A percentile compares a stretch with the other conserved stretches of the same genome.
Evolutionary conservation across 2,797 vertebrate genomes (phyloP).

Genomic region (Brachyrhaphis roseni): DNA sequence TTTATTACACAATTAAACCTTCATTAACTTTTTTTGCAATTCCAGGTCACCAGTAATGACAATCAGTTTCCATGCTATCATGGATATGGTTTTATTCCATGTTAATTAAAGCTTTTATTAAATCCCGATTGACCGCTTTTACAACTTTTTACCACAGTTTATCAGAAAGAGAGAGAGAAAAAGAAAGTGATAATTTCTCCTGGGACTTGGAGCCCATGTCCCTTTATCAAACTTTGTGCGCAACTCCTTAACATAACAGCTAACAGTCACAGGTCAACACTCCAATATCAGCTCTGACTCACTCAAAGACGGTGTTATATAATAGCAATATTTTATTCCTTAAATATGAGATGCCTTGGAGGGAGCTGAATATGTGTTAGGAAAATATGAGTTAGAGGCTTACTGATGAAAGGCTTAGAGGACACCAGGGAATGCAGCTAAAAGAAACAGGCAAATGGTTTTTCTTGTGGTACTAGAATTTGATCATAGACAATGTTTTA

Average conservation of each 20-base stretch:
- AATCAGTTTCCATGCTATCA: conserved; percentile 39
- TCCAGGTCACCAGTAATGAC: conserved; percentile 27
- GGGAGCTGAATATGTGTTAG: conserved; percentile 19
- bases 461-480: not conserved
- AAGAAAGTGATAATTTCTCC: conserved; percentile 26
- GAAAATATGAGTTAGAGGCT: conserved; percentile 25
- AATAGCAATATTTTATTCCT: conserved; percentile 53
- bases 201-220: conserved; percentile 35
- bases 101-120: conserved; percentile 35
- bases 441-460: conserved; percentile 15
- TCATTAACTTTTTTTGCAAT: conserved; percentile 21
- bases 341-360: conserved; percentile 41
- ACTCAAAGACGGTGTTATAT: conserved; percentile 60
- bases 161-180: not conserved
- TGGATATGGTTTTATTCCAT: conserved; percentile 37
- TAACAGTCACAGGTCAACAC: conserved; percentile 31
- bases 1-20: conserved; percentile 34
- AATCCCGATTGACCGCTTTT: conserved; percentile 36
- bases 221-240: conserved; percentile 58
- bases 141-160: conserved; percentile 43
- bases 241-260: conserved; percentile 56
- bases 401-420: conserved; percentile 1
- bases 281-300: conserved; percentile 48
- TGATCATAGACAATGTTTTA: not conserved
- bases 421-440: conserved; percentile 9